A percentile compares a stretch with the other conserved stretches of the same genome.
These are phyloP conservation scores for Sebastes trivittatus DNA, from an alignment of 2,797 vertebrate genomes.

Conservation along the genomic window DNA sequence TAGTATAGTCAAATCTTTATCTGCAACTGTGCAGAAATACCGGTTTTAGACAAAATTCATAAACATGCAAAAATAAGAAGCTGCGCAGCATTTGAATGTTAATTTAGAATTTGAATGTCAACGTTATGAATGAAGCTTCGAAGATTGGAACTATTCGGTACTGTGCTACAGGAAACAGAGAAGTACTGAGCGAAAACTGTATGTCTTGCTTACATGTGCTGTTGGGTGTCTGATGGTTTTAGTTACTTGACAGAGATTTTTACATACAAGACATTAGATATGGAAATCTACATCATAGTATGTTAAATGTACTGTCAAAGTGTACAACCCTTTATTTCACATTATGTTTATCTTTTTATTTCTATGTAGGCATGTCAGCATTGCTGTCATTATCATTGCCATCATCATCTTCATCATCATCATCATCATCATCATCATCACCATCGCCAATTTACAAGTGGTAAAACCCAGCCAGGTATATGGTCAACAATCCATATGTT, in stretches of 20 bases:
- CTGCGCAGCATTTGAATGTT: background rate
- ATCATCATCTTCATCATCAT: background rate
- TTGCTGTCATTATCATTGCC: background rate
- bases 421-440: background rate
- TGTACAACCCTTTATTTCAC: background rate
- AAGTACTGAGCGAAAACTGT: background rate
- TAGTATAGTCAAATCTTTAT: no score
- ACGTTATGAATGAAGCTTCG: background rate
- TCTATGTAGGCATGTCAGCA: slow-evolving; percentile 4
- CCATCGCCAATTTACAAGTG: background rate
- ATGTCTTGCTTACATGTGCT: no score
- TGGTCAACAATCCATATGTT: background rate
- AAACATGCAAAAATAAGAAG: background rate
- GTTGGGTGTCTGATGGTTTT: background rate
- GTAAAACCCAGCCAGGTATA: slow-evolving; percentile 28
- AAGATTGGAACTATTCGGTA: background rate
- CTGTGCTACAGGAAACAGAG: background rate
- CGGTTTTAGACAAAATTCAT: background rate
- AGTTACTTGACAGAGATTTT: background rate
- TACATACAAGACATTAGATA: background rate
- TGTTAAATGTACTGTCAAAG: background rate
- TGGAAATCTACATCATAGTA: background rate
- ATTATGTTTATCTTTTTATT: slow-evolving; percentile 5
- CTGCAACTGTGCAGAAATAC: no score
- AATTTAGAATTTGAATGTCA: background rate